These are phyloP conservation scores for Tuberolachnus salignus DNA, from an alignment of 2,888 invertebrate species.

Conservation along the genomic window DNA sequence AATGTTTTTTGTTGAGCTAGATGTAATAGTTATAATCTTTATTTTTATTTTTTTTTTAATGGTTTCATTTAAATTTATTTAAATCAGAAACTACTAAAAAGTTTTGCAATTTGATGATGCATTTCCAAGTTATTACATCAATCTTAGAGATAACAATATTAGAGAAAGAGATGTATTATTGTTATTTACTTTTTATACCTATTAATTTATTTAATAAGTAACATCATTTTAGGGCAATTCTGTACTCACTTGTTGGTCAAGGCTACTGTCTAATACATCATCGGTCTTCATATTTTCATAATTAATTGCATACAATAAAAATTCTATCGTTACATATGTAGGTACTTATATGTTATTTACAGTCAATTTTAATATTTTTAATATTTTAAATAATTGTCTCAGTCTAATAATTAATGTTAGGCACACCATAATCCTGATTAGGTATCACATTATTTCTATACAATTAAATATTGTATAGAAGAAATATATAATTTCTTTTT, in stretches of 20 bases:
- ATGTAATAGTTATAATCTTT: neutral
- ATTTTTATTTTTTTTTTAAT: neutral
- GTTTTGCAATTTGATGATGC: constrained; percentile 5
- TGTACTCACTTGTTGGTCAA: constrained; percentile 37
- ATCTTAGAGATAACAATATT: neutral
- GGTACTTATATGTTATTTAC: constrained; percentile 12
- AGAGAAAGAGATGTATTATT: neutral
- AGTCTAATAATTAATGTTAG: constrained; percentile 28
- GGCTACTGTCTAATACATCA: constrained; percentile 37
- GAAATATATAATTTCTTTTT: too few relatives aligned
- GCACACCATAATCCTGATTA: constrained; percentile 6
- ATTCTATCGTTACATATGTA: constrained; percentile 31
- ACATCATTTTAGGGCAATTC: constrained; percentile 32
- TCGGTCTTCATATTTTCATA: constrained; percentile 22
- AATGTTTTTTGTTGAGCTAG: neutral
- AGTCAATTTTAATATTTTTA: constrained; percentile 25
- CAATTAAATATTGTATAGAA: too few relatives aligned
- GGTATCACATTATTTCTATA: too few relatives aligned
- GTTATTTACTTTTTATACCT: constrained; percentile 23
- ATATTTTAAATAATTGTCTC: constrained; percentile 11
- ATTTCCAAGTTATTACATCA: constrained; percentile 30
- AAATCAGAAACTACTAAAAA: too few relatives aligned
- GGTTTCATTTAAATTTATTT: neutral
- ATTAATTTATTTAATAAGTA: neutral
- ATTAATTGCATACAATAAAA: constrained; percentile 25